phyloP scores from a whole-genome alignment of 2,797 vertebrate species.

The Fistularia commersonii region DNA sequence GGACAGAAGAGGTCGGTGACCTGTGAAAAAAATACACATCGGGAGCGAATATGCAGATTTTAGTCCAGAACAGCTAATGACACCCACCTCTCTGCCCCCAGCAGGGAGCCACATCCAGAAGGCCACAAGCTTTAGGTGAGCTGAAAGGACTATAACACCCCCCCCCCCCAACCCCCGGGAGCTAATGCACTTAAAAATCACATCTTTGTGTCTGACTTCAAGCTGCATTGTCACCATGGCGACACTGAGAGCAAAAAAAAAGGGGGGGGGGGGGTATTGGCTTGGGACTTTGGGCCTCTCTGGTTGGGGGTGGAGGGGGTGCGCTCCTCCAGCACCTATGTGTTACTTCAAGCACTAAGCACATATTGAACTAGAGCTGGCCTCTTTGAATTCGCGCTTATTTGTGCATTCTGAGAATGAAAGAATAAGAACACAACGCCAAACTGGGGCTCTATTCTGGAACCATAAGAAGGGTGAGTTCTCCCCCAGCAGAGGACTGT shows the following conservation, averaged over 20 bases:
- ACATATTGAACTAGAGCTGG: conserved; percentile 13
- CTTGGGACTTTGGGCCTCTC: conserved; percentile 34
- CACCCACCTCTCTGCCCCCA: no score
- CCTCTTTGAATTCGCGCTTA: conserved; percentile 3
- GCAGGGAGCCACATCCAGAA: conserved; percentile 1
- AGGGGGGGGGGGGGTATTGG: no score
- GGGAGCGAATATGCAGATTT: no score
- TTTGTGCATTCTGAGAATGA: conserved; percentile 15
- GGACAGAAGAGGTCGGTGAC: no score
- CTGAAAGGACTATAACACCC: conserved; percentile 25
- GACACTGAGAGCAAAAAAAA: conserved; percentile 58
- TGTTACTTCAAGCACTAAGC: conserved; percentile 40
- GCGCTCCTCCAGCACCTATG: conserved; percentile 27
- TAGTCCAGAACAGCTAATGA: no score
- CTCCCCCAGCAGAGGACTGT: conserved; percentile 12
- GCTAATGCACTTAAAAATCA: conserved; percentile 29
- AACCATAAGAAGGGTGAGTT: conserved; percentile 14
- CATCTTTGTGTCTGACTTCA: conserved; percentile 55
- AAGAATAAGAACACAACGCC: conserved; percentile 7
- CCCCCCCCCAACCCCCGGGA: conserved; percentile 4
- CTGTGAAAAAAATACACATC: conserved; percentile 1
- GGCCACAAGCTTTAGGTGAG: conserved; percentile 18
- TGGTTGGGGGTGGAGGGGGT: conserved; percentile 25
- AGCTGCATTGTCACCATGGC: conserved; percentile 56
- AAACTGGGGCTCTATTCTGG: conserved; percentile 18